Percentiles rank a stretch among this genome's conserved stretches.
These are phyloP conservation scores for Seriola rivoliana DNA, from an alignment of 2,113 vertebrate species.

Conservation along the genomic window DNA sequence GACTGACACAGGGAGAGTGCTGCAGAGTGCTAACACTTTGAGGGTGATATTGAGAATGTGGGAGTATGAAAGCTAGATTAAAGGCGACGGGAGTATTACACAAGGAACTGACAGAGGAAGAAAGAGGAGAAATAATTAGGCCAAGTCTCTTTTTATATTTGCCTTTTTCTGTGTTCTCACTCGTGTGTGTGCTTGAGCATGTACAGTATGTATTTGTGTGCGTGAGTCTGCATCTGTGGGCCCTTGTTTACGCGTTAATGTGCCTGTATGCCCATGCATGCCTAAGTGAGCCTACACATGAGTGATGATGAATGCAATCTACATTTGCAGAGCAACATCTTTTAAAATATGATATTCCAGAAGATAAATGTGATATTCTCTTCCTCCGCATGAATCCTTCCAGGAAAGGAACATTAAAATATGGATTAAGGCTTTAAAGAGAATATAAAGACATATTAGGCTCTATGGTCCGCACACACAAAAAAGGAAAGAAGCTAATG, in stretches of 20 bases:
- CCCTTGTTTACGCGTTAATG: conserved; percentile 14
- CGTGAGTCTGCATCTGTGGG: conserved; percentile 4
- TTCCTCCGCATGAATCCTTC: conserved; percentile 20
- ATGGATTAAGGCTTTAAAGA: conserved; percentile 57
- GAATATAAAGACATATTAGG: conserved; percentile 50
- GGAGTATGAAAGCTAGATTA: conserved; percentile 60
- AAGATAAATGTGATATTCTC: conserved; percentile 49
- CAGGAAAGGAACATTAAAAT: conserved; percentile 43
- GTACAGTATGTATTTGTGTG: neutral
- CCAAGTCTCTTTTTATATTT: conserved; percentile 17
- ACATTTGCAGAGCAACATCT: conserved; percentile 25
- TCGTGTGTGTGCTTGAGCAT: conserved; percentile 20
- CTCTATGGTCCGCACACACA: conserved; percentile 26
- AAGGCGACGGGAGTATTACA: conserved; percentile 38
- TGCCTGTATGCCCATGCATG: neutral
- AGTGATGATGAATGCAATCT: conserved; percentile 51
- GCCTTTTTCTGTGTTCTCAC: conserved; percentile 6
- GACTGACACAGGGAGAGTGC: conserved; percentile 57
- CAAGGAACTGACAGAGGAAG: conserved; percentile 47
- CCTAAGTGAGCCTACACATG: neutral
- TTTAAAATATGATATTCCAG: conserved; percentile 33
- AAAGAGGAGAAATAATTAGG: conserved; percentile 58
- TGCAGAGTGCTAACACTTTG: conserved; percentile 55
- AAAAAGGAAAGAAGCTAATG: conserved; percentile 4
- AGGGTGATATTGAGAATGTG: conserved; percentile 62